phyloP scores from a whole-genome alignment of 2,113 vertebrate species.

The Cryptotis parvus region DNA sequence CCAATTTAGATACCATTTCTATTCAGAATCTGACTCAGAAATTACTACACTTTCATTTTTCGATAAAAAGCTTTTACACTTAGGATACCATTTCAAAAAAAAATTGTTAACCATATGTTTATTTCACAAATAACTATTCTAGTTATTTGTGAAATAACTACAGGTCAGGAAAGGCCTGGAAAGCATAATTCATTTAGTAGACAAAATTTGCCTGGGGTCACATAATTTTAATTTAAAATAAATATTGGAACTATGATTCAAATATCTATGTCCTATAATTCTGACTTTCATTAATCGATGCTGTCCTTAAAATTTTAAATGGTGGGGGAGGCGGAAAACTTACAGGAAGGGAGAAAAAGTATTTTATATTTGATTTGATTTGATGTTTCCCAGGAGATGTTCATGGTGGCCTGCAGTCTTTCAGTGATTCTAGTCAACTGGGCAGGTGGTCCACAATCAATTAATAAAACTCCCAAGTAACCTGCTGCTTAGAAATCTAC shows the following conservation, averaged over 20 bases:
- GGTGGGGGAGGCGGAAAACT: not conserved
- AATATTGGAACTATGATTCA: conserved; percentile 38
- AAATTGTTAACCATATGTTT: not conserved
- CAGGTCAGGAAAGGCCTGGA: not conserved
- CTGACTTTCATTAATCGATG: conserved; percentile 20
- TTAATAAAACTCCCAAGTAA: too few species aligned
- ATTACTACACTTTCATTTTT: not conserved
- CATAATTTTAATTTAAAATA: not conserved
- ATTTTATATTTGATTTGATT: not conserved
- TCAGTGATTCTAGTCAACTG: too few species aligned
- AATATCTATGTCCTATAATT: not conserved
- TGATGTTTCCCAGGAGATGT: too few species aligned
- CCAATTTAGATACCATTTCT: conserved; percentile 11
- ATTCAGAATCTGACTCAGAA: not conserved
- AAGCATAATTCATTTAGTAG: conserved; percentile 17
- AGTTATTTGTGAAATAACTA: too few species aligned
- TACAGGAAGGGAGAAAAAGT: not conserved
- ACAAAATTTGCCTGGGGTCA: not conserved
- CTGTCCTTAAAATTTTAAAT: not conserved
- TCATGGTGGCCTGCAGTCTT: too few species aligned
- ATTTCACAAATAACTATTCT: conserved; percentile 17
- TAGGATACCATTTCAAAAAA: not conserved
- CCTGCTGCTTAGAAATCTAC: too few species aligned
- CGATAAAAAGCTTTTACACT: conserved; percentile 22
- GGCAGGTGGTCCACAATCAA: too few species aligned